Conservation (phyloP, 1,140 invertebrate genomes). For the Magallana gigas region DNA sequence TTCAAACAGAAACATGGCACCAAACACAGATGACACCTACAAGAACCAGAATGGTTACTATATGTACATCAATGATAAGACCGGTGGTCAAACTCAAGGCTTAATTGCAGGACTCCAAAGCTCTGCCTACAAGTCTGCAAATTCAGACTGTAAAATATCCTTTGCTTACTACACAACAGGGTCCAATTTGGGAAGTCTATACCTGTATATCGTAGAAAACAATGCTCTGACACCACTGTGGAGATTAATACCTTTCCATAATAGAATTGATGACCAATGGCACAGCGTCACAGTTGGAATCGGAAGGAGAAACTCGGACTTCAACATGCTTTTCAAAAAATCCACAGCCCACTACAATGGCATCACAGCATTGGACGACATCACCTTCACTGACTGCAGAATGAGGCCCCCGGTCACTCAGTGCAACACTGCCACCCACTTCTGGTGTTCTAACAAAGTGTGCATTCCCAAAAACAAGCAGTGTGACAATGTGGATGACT, state of each 20-base stretch:
- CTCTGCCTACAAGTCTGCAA: constrained; percentile 59
- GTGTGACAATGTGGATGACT: constrained; percentile 76
- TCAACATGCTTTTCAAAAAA: constrained; percentile 64
- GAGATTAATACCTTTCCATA: constrained; percentile 45
- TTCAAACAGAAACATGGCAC: constrained; percentile 57
- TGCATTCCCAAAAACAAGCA: constrained; percentile 61
- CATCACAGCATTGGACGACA: constrained; percentile 75
- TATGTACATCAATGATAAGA: constrained; percentile 66
- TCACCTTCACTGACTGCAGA: constrained; percentile 68
- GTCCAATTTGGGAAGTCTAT: constrained; percentile 57
- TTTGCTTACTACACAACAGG: constrained; percentile 90
- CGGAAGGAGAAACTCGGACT: constrained; percentile 61
- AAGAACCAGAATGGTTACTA: constrained; percentile 64
- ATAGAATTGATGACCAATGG: constrained; percentile 53
- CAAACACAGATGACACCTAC: constrained; percentile 60
- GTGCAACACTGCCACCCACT: constrained; percentile 58
- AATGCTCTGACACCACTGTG: constrained; percentile 51
- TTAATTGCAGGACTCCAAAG: constrained; percentile 61
- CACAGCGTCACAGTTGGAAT: constrained; percentile 60
- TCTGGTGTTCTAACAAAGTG: constrained; percentile 65
- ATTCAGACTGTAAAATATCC: constrained; percentile 68
- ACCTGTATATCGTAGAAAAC: constrained; percentile 48
- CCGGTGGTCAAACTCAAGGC: constrained; percentile 49
- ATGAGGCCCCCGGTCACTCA: constrained; percentile 57
- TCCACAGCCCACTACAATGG: constrained; percentile 61